Evolutionary conservation across 2,888 invertebrate species (phyloP).

Genomic region (Timandra comae): DNA sequence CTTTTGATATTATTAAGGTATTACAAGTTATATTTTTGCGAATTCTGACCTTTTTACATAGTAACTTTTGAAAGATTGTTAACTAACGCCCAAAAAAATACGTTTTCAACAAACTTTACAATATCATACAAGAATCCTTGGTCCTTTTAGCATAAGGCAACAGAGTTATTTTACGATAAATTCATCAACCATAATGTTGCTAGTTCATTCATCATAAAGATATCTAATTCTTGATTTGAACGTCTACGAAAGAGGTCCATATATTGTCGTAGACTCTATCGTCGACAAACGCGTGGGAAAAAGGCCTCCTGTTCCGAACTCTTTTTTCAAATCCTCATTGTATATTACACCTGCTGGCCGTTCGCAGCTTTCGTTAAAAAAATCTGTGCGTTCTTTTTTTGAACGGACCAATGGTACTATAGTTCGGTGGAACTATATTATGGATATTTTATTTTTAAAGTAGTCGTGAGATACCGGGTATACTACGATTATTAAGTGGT

Average conservation of each 20-base stretch:
- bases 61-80: too few relatives aligned
- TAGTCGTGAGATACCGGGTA: slow-evolving; percentile 72
- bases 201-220: too few relatives aligned
- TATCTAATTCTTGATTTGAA: too few relatives aligned
- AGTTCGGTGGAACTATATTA: slow-evolving; percentile 38
- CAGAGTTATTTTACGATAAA: too few relatives aligned
- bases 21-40: too few relatives aligned
- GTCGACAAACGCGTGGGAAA: slow-evolving; percentile 72
- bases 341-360: slow-evolving; percentile 73
- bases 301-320: slow-evolving; percentile 70
- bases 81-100: too few relatives aligned
- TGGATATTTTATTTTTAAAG: slow-evolving; percentile 60
- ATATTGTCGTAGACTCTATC: too few relatives aligned
- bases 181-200: slow-evolving; percentile 17
- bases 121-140: too few relatives aligned
- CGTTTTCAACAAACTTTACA: too few relatives aligned
- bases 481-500: slow-evolving; percentile 71
- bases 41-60: too few relatives aligned
- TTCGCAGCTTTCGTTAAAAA: slow-evolving; percentile 73
- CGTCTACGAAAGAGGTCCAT: too few relatives aligned
- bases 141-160: too few relatives aligned
- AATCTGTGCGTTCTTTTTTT: slow-evolving; percentile 65
- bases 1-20: slow-evolving; percentile 5
- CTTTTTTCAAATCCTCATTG: slow-evolving; percentile 71
- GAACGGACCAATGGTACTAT: slow-evolving; percentile 45